Evolutionary conservation across 2,113 vertebrate genomes (phyloP), one percentile per base, ranked within the genome.

Genomic region (Brachyistius frenatus): DNA sequence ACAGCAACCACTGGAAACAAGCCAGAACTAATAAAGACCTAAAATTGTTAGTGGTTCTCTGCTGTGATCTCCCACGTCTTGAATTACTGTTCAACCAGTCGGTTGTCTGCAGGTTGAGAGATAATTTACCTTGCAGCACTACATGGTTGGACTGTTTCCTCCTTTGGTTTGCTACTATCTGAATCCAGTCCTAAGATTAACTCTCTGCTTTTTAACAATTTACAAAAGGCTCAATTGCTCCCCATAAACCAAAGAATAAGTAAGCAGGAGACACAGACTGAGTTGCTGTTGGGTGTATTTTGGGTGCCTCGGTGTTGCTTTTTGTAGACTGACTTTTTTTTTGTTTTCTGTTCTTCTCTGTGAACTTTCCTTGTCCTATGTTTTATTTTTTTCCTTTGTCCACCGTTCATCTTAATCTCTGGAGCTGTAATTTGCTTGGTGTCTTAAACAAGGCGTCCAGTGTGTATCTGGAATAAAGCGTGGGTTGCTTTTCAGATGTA

Each of bases 381-480:
- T 73, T 73, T 64, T 73, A 62, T 68, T 37, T 53, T 53, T 32
- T 52, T 68, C 35, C 65, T 55, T 72, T 86, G 74, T 81, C 72
- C 57, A 52, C 69, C 53, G 74, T 65, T 78, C 76, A 54, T 90
- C 76, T 74, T 80, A 73, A 89, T 80, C 84, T 85, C 68, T 44
- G 13, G 30, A 46, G 33, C 71, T 76, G 65, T 87, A 78, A 86
- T 90, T 84, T 87, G 68, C 56, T 62, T 39, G 64, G 33, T 73
- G 73, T 71, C 58, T 77, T 14, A 8, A 85, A 94, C 93, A 93
- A 94, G 81, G 88, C 73, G 0, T 32, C 83, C 85, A 83, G 76
- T 93, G 92, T 93, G 79, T 68, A 16, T 76, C 80, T 46, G 61
- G 77, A 88, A 88, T 75, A 90, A 87, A 87, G 58, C 5, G 44